Percentiles rank a stretch among this genome's conserved stretches.
Evolutionary conservation across 2,113 vertebrate genomes (phyloP).

Genomic region (Pseudorasbora parva): DNA sequence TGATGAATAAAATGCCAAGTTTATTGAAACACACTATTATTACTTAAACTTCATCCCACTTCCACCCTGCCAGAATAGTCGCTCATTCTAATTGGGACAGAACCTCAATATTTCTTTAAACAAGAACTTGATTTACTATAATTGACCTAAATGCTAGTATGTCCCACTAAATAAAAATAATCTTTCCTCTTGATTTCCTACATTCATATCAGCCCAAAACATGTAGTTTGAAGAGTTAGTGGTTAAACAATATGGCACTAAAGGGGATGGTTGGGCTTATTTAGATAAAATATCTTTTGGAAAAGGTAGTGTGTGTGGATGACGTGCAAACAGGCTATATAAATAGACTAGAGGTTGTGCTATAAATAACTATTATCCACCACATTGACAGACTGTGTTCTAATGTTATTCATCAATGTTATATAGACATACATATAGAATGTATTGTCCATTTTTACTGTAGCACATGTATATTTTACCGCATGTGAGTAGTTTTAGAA

Average conservation of each 20-base stretch:
- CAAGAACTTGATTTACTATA: neutral
- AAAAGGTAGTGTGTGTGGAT: neutral
- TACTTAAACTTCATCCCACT: neutral
- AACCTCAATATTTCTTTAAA: neutral
- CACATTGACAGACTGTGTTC: neutral
- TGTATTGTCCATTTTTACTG: neutral
- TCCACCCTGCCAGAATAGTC: neutral
- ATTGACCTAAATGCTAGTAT: neutral
- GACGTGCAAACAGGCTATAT: neutral
- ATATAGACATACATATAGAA: neutral
- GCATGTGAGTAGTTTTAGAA: no score
- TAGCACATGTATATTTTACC: neutral
- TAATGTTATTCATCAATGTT: neutral
- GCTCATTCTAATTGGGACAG: neutral
- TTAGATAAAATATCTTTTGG: neutral
- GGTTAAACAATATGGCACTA: neutral
- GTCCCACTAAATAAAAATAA: neutral
- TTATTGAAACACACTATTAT: neutral
- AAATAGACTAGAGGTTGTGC: neutral
- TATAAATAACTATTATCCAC: constrained; percentile 1
- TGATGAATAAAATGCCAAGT: neutral
- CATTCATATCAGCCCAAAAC: neutral
- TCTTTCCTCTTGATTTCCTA: neutral
- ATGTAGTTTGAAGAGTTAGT: neutral
- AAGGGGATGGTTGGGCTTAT: neutral